These are phyloP conservation scores for Tribolium freemani DNA, from an alignment of 2,888 invertebrate genomes.

Conservation along the genomic window DNA sequence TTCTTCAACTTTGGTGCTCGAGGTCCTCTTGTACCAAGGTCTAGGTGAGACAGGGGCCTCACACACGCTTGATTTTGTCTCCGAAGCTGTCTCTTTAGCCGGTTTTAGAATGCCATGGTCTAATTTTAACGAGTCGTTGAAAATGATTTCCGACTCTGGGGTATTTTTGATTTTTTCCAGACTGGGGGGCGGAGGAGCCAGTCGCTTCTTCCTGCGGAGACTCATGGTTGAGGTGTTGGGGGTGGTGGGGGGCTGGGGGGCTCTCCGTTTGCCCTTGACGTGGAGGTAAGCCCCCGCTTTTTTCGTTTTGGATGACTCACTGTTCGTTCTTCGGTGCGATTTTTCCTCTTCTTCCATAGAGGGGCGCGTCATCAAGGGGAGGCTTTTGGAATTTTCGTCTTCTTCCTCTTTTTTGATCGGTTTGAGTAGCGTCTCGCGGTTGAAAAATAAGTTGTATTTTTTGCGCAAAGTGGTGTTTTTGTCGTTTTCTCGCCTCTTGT, in stretches of 20 bases:
- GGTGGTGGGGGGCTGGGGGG: slow-evolving; percentile 76
- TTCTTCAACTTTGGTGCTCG: slow-evolving; percentile 64
- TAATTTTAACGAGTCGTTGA: slow-evolving; percentile 68
- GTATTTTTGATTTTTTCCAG: slow-evolving; percentile 50
- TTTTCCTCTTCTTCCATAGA: slow-evolving; percentile 56
- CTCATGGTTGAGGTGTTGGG: slow-evolving; percentile 57
- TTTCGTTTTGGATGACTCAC: slow-evolving; percentile 74
- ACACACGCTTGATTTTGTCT: slow-evolving; percentile 56
- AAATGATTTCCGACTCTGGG: slow-evolving; percentile 58
- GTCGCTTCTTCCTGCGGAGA: slow-evolving; percentile 65
- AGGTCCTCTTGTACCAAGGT: slow-evolving; percentile 78
- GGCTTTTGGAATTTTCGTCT: slow-evolving; percentile 63
- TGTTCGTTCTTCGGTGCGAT: slow-evolving; percentile 73
- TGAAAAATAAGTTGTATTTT: slow-evolving; percentile 75
- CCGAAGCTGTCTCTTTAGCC: slow-evolving; percentile 61
- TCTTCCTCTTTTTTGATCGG: slow-evolving; percentile 52
- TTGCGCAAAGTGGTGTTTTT: slow-evolving; percentile 75
- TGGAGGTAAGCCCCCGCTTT: slow-evolving; percentile 73
- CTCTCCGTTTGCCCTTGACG: slow-evolving; percentile 83
- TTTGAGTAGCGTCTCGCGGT: slow-evolving; percentile 60
- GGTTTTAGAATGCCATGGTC: slow-evolving; percentile 69
- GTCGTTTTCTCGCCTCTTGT: slow-evolving; percentile 72
- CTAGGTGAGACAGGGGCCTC: slow-evolving; percentile 70
- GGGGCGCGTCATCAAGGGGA: slow-evolving; percentile 66
- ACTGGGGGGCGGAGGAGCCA: slow-evolving; percentile 68